Base-by-base conservation (phyloP, 2,888 invertebrate genomes). In the Leptopilina myrica region DNA sequence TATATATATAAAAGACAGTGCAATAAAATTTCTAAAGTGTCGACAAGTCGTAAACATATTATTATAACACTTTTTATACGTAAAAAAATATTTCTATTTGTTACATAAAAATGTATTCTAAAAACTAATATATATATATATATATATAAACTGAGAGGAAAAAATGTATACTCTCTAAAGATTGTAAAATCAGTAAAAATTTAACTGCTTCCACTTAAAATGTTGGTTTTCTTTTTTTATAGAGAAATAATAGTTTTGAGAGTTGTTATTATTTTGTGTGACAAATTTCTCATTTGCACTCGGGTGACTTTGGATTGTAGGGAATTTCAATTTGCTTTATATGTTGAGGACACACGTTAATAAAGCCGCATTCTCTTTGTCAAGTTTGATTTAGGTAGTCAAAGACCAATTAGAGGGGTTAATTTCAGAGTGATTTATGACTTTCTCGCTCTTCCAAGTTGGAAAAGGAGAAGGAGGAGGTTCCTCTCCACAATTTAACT, bases 391-490 rank as follows among this genome's bases (percentile, higher is more conserved):
- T 89, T 84, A 85, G 85, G 86, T 86, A 84, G 84, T 78, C 82
- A 82, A 82, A 69, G 79, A 79, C 81, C 88, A 88, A 90, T 90
- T 90, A 88, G 85, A 84, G 83, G 85, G 87, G 87, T 89, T 87
- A 88, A 87, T 87, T 87, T 86, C 82, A 82, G 79, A 85, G 82
- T 90, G 90, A 90, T 90, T 90, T 89, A 90, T 85, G 86, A 81
- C 80, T 43, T 43, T 83, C 59, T 75, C 20, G 46, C n/a, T 33
- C 62, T 62, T 62, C 46, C 12, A 62, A 65, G 62, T 59, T 33
- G 56, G 33, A 33, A 4, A 5, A 33, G 2, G 33, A 33, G 33
- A 5, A 33, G 33, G 66, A 77, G 78, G 79, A 76, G 79, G 79
- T 82, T 76, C 62, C 53, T 69, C 62, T 62, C 20, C 20, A 20